phyloP scores from a whole-genome alignment of 2,113 vertebrate genomes.

The Rhea pennata region DNA sequence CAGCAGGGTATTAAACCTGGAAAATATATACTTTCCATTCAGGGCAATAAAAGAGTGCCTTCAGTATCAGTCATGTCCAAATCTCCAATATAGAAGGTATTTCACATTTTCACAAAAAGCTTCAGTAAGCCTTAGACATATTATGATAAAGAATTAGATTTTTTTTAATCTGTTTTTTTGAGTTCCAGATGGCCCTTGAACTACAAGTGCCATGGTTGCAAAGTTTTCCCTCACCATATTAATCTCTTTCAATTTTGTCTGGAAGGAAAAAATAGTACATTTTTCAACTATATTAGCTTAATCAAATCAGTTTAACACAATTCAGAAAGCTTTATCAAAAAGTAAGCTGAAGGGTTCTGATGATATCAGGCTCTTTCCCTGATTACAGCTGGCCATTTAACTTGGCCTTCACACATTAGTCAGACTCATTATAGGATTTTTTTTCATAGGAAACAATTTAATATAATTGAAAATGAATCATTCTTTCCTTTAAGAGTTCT shows the following conservation, averaged over 20 bases:
- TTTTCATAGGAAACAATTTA: not conserved
- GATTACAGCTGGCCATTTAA: not conserved
- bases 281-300: not conserved
- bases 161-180: not conserved
- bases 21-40: not conserved
- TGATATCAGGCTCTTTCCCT: not conserved
- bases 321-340: not conserved
- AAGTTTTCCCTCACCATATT: not conserved
- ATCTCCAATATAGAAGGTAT: not conserved
- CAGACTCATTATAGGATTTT: not conserved
- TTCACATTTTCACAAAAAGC: not conserved
- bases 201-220: not conserved
- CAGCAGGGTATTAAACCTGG: not conserved
- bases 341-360: not conserved
- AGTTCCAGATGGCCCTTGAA: not conserved
- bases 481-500: not conserved
- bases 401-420: not conserved
- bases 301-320: not conserved
- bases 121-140: not conserved
- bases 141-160: not conserved
- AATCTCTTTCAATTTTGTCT: not conserved
- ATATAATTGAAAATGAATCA: not conserved
- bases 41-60: not conserved
- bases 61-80: not conserved
- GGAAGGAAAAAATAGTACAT: not conserved